phyloP scores from a whole-genome alignment of 2,113 vertebrate species.

The Ceyx margarethae region DNA sequence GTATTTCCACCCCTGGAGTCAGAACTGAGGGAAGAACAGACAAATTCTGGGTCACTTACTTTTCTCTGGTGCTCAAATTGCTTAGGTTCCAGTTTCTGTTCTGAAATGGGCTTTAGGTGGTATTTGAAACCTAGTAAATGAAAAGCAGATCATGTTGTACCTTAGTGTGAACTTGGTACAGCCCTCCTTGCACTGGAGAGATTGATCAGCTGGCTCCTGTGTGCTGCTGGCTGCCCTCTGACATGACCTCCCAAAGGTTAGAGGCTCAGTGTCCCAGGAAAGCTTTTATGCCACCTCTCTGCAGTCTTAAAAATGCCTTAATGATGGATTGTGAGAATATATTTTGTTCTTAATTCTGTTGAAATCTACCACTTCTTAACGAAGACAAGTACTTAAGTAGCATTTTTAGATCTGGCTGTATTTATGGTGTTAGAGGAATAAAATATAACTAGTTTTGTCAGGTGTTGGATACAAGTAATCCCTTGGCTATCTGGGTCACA shows the following conservation, averaged over 20 bases:
- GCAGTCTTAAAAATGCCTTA: not conserved
- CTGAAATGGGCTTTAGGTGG: not conserved
- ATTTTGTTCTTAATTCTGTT: not conserved
- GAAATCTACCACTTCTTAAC: not conserved
- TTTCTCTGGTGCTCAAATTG: not conserved
- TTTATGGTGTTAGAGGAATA: not conserved
- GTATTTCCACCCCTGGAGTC: not conserved
- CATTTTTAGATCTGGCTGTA: not conserved
- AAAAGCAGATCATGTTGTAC: rapidly evolving
- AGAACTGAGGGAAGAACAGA: not conserved
- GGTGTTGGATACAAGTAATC: not conserved
- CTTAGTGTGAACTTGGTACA: not conserved
- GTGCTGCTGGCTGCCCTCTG: not conserved
- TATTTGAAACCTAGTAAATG: not conserved
- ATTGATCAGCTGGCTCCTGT: rapidly evolving
- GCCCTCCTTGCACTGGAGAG: not conserved
- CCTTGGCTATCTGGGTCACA: not conserved
- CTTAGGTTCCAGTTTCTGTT: not conserved
- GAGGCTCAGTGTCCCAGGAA: not conserved
- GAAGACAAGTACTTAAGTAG: not conserved
- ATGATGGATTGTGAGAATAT: not conserved
- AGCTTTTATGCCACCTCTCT: not conserved
- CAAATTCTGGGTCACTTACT: not conserved
- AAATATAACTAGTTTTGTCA: not conserved
- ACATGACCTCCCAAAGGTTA: no score